Evolutionary conservation across 1,140 invertebrate genomes (phyloP).

Genomic region (Leptinotarsa lineolata): DNA sequence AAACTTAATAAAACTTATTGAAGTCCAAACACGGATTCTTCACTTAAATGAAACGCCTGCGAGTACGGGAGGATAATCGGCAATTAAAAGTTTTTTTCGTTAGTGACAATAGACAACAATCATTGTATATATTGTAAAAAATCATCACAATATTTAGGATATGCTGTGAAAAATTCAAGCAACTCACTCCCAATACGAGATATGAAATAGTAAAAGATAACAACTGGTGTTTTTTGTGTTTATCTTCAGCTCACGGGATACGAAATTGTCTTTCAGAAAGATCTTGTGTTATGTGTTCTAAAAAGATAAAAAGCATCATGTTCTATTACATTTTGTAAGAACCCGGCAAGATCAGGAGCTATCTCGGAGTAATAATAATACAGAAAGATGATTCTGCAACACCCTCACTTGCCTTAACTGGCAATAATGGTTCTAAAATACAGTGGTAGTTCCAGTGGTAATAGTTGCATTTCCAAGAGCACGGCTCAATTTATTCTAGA

Average conservation of each 20-base stretch:
- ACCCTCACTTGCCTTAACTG: too few species aligned
- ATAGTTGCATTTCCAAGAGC: neutral
- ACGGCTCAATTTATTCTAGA: neutral
- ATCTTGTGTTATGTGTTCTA: too few species aligned
- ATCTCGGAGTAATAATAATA: too few species aligned
- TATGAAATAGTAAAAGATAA: neutral
- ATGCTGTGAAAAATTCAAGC: neutral
- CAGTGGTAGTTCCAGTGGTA: neutral
- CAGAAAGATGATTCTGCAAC: too few species aligned
- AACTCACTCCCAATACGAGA: neutral
- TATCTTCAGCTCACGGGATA: neutral
- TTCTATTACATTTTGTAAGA: too few species aligned
- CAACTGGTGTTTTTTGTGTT: neutral
- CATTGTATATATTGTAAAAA: conserved; percentile 1
- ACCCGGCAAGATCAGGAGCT: too few species aligned
- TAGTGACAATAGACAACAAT: neutral
- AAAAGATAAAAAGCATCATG: too few species aligned
- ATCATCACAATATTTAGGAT: neutral
- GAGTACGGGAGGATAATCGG: neutral
- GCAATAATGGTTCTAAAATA: neutral
- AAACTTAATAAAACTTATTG: neutral
- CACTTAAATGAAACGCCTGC: neutral
- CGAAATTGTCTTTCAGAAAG: too few species aligned
- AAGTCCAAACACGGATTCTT: neutral
- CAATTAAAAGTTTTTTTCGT: too few species aligned